Evolutionary conservation across 1,140 invertebrate species (phyloP), one percentile per base, ranked within the genome.

Genomic region (Pentalonia nigronervosa): DNA sequence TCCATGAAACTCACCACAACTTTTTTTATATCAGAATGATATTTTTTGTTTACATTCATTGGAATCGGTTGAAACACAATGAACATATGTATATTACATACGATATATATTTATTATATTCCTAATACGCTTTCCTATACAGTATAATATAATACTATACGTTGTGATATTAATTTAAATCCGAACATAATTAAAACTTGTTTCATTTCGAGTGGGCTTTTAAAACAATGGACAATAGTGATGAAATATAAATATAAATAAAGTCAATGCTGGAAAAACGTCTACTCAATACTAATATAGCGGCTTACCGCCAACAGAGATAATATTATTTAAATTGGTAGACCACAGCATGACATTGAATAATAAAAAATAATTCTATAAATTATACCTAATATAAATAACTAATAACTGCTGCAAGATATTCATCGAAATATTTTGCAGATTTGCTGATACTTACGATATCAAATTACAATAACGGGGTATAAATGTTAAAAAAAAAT

Each of bases 311-410:
- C 9, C 9, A 17, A 88, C 47, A 88, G 6, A n/a, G 36, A 30
- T 56, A 34, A 30, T 56, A 34, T 20, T 88, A 34, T 89, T 89
- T 41, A 89, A 89, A 89, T 56, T 89, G 20, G 88, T 23, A 89
- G 8, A 89, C 47, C 47, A 53, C 48, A 17, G 9, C 34, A 17
- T 53, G 48, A 89, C 48, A 34, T 89, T 50, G 48, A 50, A 87
- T 87, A 36, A 34, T 84, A 84, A 53, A 53, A 8, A 34, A 50
- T 7, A 50, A 50, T 88, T 9, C 8, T 48, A 41, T 36, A 36
- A 34, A 81, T 36, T 81, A 41, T 41, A 81, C 23, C 14, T 86
- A 30, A 86, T 30, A 30, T 14, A 41, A 41, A 41, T 41, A 41
- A 41, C 4, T 41, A 41, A 41, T 86, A 47, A 30, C 2, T 30